Percentiles rank a stretch among this genome's conserved stretches.
These are phyloP conservation scores for Catharus fuscescens DNA, from an alignment of 2,113 vertebrate genomes.

Conservation along the genomic window DNA sequence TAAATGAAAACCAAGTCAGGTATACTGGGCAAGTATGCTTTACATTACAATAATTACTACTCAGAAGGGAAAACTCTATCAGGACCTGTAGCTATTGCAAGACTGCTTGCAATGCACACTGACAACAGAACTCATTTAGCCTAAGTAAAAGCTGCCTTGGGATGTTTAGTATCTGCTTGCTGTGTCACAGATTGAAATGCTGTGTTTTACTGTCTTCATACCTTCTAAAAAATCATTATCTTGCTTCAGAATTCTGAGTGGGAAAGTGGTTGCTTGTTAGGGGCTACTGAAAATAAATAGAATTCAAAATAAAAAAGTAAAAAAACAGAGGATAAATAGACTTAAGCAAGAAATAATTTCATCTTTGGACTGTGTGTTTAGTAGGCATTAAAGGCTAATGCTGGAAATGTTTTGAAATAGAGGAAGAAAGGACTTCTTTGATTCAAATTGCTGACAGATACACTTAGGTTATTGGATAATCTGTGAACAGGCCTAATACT, in stretches of 20 bases:
- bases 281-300: not conserved
- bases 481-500: not conserved
- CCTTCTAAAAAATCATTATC: not conserved
- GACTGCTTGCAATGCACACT: not conserved
- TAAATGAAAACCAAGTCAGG: not conserved
- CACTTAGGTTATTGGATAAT: not conserved
- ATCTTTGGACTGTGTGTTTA: not conserved
- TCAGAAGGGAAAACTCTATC: not conserved
- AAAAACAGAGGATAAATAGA: not conserved
- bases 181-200: not conserved
- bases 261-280: not conserved
- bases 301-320: not conserved
- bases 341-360: not conserved
- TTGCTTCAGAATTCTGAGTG: not conserved
- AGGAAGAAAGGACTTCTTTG: not conserved
- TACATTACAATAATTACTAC: not conserved
- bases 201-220: not conserved
- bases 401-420: not conserved
- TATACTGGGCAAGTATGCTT: not conserved
- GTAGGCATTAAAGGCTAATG: not conserved
- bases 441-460: not conserved
- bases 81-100: fast-evolving
- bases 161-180: not conserved
- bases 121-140: not conserved
- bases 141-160: not conserved